Evolutionary conservation across 2,113 vertebrate genomes (phyloP), one percentile per base, ranked within the genome.

Genomic region (Formicarius rufipectus): DNA sequence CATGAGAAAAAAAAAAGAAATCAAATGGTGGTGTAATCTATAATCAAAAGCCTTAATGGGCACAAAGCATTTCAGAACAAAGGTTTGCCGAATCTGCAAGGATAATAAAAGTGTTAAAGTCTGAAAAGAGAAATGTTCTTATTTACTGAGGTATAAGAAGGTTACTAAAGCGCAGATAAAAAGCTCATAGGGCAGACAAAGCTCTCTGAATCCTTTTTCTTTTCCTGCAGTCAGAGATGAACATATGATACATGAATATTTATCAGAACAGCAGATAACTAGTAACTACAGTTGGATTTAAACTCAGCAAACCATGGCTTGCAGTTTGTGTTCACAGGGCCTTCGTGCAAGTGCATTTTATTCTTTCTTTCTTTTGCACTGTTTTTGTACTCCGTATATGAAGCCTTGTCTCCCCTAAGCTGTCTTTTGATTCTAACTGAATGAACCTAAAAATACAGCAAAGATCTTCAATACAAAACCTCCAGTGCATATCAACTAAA

Each of bases 21-120:
- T 97, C 92, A 95, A 97, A 96, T 92, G 82, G 85, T 98, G 96
- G 93, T 96, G 97, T 96, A 98, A 98, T 98, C 93, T 98, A 97
- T 97, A 98, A 98, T 98, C 97, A 98, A 97, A 97, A 96, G 94
- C 93, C 96, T 82, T 97, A 97, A 98, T 96, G 90, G 96, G 90
- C 97, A 97, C 95, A 97, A 92, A 98, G 91, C 73, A 79, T 95
- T 97, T 97, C 92, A 94, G 98, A 98, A 98, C 97, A 98, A 98
- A 98, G 97, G 97, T 97, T 97, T 97, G 94, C 96, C 97, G 95
- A 98, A 93, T 95, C 95, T 96, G 97, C 87, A 96, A 96, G 97
- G 90, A 95, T 94, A 91, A 90, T 94, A 96, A 93, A 97, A 97
- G 74, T 93, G 87, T 88, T 87, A 49, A 83, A 91, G 79, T 71